Evolutionary conservation across 2,888 invertebrate genomes (phyloP).

Genomic region (Lithosia quadra): DNA sequence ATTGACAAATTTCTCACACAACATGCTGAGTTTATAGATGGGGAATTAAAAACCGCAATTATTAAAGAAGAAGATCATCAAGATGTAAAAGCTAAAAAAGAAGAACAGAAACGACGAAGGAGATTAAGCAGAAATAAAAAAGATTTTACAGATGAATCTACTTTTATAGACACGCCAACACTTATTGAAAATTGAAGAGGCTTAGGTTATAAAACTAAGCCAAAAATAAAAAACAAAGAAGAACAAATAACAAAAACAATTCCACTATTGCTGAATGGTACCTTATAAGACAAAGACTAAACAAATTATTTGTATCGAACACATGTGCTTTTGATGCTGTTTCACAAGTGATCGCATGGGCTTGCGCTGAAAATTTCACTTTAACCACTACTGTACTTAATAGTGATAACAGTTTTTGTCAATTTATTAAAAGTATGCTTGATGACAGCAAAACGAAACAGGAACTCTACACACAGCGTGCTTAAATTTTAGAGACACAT

Average conservation of each 20-base stretch:
- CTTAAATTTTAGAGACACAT: neutral
- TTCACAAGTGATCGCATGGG: slow-evolving; percentile 6
- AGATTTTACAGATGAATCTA: slow-evolving; percentile 4
- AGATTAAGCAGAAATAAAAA: slow-evolving; percentile 5
- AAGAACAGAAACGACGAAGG: neutral
- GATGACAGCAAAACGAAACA: slow-evolving; percentile 3
- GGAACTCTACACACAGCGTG: neutral
- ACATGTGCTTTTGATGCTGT: slow-evolving; percentile 14
- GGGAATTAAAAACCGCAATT: slow-evolving; percentile 9
- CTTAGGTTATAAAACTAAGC: neutral
- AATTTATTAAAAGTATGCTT: slow-evolving; percentile 10
- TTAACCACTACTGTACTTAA: neutral
- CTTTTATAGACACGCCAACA: slow-evolving; percentile 3
- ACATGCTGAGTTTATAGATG: slow-evolving; percentile 1
- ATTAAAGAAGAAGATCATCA: slow-evolving; percentile 3
- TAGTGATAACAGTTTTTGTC: slow-evolving; percentile 1
- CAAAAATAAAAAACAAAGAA: neutral
- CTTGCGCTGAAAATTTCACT: slow-evolving; percentile 7
- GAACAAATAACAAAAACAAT: neutral
- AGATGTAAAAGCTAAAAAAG: slow-evolving; percentile 1
- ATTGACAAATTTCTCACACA: slow-evolving; percentile 1
- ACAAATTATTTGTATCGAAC: neutral
- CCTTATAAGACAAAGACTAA: neutral
- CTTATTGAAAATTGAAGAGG: slow-evolving; percentile 5
- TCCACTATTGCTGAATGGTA: slow-evolving; percentile 8